Evolutionary conservation across 2,888 invertebrate genomes (phyloP).

Genomic region (Aspidiotus destructor): DNA sequence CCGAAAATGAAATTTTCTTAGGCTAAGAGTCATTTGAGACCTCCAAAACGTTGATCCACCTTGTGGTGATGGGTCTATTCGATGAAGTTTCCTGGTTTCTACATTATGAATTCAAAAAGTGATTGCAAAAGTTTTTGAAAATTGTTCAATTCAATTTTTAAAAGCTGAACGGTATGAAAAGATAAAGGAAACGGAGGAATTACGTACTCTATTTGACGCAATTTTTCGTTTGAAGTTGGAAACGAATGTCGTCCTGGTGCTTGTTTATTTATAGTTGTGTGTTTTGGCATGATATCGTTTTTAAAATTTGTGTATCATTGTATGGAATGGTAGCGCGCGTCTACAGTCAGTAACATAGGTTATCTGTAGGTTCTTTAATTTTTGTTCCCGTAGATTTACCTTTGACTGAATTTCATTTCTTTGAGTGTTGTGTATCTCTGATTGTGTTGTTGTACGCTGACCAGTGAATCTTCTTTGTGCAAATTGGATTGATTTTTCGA

Average conservation of each 20-base stretch:
- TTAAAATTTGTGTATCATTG: constrained; percentile 27
- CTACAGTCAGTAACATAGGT: neutral
- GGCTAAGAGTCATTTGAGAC: too few relatives aligned
- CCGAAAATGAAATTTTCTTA: too few relatives aligned
- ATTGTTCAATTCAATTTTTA: too few relatives aligned
- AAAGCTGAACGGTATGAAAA: neutral
- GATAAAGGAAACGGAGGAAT: neutral
- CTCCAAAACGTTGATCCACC: too few relatives aligned
- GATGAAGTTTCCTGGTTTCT: too few relatives aligned
- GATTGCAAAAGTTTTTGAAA: too few relatives aligned
- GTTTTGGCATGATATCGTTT: constrained; percentile 30
- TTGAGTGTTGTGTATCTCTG: neutral
- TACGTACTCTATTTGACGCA: constrained; percentile 17
- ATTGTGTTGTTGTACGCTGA: neutral
- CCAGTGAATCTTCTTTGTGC: neutral
- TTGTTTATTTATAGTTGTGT: constrained; percentile 33
- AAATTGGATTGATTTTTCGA: neutral
- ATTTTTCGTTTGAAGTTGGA: constrained; percentile 27
- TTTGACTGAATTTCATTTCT: neutral
- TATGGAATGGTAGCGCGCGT: constrained; percentile 10
- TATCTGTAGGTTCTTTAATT: neutral
- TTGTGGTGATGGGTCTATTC: too few relatives aligned
- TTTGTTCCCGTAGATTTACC: neutral
- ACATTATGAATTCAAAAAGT: too few relatives aligned
- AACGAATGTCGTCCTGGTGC: constrained; percentile 17